Percentiles rank a stretch among this genome's conserved stretches.
Conservation (phyloP, 2,797 vertebrate species). For the Onychomys leucogaster region DNA sequence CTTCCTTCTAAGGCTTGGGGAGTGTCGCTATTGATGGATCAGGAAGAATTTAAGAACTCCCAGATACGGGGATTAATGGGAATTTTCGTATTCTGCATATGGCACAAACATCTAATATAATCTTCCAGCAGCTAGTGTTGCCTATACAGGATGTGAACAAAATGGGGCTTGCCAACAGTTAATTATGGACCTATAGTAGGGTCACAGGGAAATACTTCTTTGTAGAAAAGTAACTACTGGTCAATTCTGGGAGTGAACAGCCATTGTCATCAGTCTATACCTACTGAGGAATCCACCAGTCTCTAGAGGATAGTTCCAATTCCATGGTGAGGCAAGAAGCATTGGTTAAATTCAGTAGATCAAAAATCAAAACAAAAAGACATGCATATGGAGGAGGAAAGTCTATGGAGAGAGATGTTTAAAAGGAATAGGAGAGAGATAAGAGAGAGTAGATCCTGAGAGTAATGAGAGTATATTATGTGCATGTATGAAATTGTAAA, state of each 20-base stretch:
- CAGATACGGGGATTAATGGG: background rate
- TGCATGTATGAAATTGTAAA: background rate
- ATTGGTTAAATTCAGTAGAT: background rate
- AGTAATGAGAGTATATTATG: background rate
- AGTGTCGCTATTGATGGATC: background rate
- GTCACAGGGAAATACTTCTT: background rate
- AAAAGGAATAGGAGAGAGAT: fast-evolving
- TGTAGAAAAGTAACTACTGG: no score
- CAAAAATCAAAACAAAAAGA: background rate
- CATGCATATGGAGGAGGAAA: background rate
- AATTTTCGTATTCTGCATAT: background rate
- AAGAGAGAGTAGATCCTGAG: background rate
- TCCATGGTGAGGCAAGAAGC: no score
- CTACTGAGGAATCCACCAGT: background rate
- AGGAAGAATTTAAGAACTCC: no score
- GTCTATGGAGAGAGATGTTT: background rate
- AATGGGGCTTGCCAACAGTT: background rate
- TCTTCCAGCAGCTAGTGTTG: background rate
- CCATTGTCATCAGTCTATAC: background rate
- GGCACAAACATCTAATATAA: no score
- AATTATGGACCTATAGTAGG: no score
- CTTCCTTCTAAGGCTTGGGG: no score
- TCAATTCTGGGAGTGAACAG: background rate
- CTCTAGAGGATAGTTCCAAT: background rate
- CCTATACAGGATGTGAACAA: background rate